Evolutionary conservation across 2,113 vertebrate species (phyloP).

Genomic region (Columba livia): DNA sequence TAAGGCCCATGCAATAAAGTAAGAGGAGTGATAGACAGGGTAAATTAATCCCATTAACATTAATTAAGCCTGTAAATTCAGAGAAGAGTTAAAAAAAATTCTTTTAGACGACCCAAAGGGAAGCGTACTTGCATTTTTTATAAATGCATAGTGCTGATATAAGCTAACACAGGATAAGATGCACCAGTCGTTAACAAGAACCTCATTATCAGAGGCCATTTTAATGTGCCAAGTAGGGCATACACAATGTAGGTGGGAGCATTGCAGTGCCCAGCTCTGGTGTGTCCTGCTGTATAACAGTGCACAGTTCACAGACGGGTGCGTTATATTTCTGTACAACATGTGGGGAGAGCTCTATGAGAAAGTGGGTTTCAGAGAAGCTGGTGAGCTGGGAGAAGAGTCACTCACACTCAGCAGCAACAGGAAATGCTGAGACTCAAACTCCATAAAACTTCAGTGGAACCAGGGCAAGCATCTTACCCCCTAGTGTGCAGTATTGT

Average conservation of each 20-base stretch:
- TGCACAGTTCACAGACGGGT: fast-evolving
- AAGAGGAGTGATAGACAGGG: constrained; percentile 5
- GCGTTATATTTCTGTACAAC: fast-evolving
- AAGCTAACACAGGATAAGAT: not conserved
- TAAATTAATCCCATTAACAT: constrained; percentile 38
- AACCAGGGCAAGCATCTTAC: not conserved
- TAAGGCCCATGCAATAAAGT: not conserved
- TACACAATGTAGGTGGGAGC: not conserved
- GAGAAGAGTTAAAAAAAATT: constrained; percentile 5
- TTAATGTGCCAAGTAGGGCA: not conserved
- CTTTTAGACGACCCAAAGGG: not conserved
- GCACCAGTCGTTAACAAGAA: not conserved
- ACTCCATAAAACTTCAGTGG: not conserved
- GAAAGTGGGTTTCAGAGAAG: not conserved
- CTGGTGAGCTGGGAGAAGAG: not conserved
- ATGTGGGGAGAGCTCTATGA: fast-evolving
- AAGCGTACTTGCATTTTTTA: not conserved
- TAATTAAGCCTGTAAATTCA: constrained; percentile 39
- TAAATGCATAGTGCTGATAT: not conserved
- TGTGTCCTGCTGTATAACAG: not conserved
- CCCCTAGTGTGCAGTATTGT: too few relatives aligned
- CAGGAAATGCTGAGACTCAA: not conserved
- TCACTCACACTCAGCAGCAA: not conserved
- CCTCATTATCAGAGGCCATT: not conserved
- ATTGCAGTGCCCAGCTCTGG: not conserved